Evolutionary conservation across 2,113 vertebrate genomes (phyloP).

Genomic region (Zosterops japonicus): DNA sequence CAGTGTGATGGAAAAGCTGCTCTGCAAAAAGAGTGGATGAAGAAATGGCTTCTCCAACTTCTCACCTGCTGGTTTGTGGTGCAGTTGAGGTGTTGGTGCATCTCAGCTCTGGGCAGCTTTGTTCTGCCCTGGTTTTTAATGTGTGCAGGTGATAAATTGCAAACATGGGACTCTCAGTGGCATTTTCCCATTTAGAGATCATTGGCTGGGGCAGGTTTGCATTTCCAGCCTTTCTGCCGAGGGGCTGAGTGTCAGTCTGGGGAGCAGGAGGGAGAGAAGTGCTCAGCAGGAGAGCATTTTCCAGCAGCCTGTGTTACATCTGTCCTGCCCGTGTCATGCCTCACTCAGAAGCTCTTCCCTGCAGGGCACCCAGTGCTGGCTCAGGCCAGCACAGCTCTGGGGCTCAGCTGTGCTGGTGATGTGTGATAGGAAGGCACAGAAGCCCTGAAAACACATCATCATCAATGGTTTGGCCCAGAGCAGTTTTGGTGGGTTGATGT

Average conservation of each 20-base stretch:
- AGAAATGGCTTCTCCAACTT: background rate
- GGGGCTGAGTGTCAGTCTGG: background rate
- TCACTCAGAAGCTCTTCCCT: background rate
- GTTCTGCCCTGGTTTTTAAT: background rate
- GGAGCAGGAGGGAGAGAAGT: background rate
- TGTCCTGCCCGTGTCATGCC: background rate
- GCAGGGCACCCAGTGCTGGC: background rate
- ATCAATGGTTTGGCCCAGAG: background rate
- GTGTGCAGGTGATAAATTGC: background rate
- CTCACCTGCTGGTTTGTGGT: background rate
- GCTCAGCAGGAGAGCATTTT: background rate
- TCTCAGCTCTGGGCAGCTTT: background rate
- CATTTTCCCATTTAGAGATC: background rate
- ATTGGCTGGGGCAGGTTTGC: background rate
- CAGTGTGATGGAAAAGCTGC: background rate
- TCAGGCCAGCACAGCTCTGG: accelerated
- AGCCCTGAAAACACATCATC: background rate
- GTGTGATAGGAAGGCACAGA: background rate
- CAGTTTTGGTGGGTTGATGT: background rate
- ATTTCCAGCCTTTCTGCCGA: background rate
- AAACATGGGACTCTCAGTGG: accelerated
- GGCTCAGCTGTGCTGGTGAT: background rate
- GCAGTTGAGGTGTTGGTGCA: background rate
- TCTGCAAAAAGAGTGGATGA: background rate
- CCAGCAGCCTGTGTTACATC: background rate